These are phyloP conservation scores for Chloropsis cyanopogon DNA, from an alignment of 2,113 vertebrate genomes.

Conservation along the genomic window DNA sequence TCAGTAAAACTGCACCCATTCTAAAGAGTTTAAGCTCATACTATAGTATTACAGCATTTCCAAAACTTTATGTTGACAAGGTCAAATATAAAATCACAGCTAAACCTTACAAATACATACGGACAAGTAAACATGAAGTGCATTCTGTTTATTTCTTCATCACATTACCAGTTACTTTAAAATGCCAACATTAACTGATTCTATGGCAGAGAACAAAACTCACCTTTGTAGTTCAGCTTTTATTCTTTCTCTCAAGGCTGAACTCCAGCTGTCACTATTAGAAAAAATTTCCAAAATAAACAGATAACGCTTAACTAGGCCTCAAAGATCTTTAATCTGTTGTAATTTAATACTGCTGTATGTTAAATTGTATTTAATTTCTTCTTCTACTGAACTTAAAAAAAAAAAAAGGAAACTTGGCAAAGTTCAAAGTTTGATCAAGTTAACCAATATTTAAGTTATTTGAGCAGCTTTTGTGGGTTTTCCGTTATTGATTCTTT, in stretches of 20 bases:
- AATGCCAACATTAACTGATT: neutral
- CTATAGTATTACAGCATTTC: neutral
- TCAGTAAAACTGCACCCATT: neutral
- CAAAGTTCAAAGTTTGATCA: neutral
- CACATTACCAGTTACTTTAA: neutral
- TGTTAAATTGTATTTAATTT: neutral
- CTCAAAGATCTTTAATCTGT: neutral
- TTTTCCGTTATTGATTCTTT: neutral
- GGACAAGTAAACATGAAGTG: neutral
- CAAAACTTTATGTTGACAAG: neutral
- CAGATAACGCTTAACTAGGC: neutral
- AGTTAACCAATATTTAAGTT: neutral
- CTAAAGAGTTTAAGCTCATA: neutral
- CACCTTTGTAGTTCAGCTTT: neutral
- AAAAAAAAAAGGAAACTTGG: too few relatives aligned
- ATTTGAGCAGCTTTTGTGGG: neutral
- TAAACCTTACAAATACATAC: neutral
- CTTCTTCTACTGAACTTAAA: neutral
- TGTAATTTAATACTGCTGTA: neutral
- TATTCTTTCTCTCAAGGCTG: neutral
- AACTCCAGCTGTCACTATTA: neutral
- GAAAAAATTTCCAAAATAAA: neutral
- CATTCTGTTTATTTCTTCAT: neutral
- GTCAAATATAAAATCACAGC: neutral
- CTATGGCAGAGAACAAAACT: neutral